phyloP scores from a whole-genome alignment of 2,113 vertebrate species.

The Hippoglossus stenolepis region DNA sequence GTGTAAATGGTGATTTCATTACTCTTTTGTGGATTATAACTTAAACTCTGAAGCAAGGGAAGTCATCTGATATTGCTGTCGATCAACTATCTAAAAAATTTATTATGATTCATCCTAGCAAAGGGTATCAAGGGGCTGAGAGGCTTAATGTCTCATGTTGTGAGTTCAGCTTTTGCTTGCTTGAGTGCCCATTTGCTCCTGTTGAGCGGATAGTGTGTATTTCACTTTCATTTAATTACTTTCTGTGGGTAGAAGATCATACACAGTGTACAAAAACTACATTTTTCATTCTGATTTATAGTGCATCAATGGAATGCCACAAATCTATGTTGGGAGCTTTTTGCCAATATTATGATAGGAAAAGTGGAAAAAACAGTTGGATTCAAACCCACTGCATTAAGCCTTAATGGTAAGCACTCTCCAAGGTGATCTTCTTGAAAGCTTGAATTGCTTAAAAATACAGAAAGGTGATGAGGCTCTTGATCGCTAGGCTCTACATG shows the following conservation, averaged over 20 bases:
- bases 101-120: not conserved
- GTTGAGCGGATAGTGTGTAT: conserved; percentile 27
- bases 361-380: not conserved
- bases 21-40: not conserved
- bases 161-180: conserved; percentile 12
- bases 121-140: not conserved
- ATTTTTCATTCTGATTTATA: too few species aligned
- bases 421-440: too few species aligned
- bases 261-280: too few species aligned
- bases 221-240: not conserved
- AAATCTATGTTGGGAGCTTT: not conserved
- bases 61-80: not conserved
- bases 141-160: conserved; percentile 10
- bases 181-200: conserved; percentile 5
- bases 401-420: too few species aligned
- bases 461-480: too few species aligned
- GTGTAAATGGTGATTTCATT: not conserved
- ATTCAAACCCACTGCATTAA: too few species aligned
- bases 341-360: not conserved
- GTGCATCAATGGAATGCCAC: too few species aligned
- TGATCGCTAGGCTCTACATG: not conserved
- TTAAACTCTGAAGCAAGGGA: not conserved
- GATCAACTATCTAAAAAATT: not conserved
- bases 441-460: not conserved
- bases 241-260: too few species aligned